Evolutionary conservation across 1,140 invertebrate species (phyloP).

Genomic region (Anagrus nilaparvatae): DNA sequence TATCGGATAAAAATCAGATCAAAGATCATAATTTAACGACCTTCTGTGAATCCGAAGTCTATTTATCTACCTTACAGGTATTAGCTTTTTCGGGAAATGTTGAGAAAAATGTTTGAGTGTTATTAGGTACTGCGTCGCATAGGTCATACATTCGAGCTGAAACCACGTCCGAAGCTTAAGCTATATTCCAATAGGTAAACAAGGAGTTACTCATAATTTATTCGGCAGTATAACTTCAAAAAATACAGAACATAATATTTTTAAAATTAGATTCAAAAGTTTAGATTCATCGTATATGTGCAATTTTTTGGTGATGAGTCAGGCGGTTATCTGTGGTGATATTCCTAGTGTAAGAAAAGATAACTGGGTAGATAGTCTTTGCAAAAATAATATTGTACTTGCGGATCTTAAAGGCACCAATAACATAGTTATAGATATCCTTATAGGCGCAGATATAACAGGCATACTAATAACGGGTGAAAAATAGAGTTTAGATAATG

Average conservation of each 20-base stretch:
- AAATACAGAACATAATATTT: conserved; percentile 11
- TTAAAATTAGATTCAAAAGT: conserved; percentile 5
- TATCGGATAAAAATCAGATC: no score
- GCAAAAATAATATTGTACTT: conserved; percentile 12
- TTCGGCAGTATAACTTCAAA: conserved; percentile 12
- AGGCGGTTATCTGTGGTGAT: conserved; percentile 8
- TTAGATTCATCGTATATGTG: conserved; percentile 14
- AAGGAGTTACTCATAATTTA: conserved; percentile 10
- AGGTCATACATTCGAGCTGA: conserved; percentile 10
- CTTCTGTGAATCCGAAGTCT: conserved; percentile 10
- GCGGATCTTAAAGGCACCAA: conserved; percentile 11
- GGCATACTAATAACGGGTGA: conserved; percentile 7
- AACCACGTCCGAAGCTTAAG: conserved; percentile 3
- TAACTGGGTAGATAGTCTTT: conserved; percentile 11
- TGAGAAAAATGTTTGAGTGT: conserved; percentile 7
- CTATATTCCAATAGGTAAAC: conserved; percentile 7
- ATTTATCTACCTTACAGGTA: conserved; percentile 15
- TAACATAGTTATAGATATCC: conserved; percentile 1
- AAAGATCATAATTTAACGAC: conserved; percentile 8
- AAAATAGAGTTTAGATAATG: conserved; percentile 8
- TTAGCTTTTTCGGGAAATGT: conserved; percentile 1
- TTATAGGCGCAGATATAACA: conserved; percentile 4
- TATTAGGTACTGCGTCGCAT: conserved; percentile 13
- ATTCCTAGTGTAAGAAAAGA: conserved; percentile 8
- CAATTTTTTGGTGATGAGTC: conserved; percentile 11